Percentiles rank a stretch among this genome's conserved stretches.
phyloP scores from a whole-genome alignment of 2,113 vertebrate species.

The Pygoscelis adeliae region DNA sequence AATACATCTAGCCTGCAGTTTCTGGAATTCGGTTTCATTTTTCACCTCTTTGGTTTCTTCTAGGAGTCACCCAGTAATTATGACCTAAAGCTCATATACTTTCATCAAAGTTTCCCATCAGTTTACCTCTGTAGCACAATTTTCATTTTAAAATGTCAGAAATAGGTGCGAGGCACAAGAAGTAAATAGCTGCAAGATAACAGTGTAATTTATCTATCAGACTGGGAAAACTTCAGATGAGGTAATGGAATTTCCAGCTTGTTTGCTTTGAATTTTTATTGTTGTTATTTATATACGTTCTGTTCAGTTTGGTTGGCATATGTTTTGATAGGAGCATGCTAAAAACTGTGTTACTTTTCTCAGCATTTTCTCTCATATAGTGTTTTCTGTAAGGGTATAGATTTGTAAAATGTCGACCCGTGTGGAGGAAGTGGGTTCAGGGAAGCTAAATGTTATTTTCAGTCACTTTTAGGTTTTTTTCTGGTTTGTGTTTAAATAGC shows the following conservation, averaged over 20 bases:
- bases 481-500: neutral
- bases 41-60: neutral
- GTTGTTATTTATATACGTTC: neutral
- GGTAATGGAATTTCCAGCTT: neutral
- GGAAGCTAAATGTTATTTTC: neutral
- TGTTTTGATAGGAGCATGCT: neutral
- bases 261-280: neutral
- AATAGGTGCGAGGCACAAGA: neutral
- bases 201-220: neutral
- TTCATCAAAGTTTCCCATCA: neutral
- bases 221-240: neutral
- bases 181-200: neutral
- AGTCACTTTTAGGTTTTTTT: neutral
- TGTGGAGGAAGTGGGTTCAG: neutral
- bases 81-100: neutral
- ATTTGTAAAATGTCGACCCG: neutral
- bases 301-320: neutral
- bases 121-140: neutral
- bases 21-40: neutral
- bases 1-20: neutral
- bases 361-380: neutral
- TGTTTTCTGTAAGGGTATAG: neutral
- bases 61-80: neutral
- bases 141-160: constrained; percentile 30
- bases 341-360: neutral